phyloP scores from a whole-genome alignment of 2,113 vertebrate species.

The Euleptes europaea region DNA sequence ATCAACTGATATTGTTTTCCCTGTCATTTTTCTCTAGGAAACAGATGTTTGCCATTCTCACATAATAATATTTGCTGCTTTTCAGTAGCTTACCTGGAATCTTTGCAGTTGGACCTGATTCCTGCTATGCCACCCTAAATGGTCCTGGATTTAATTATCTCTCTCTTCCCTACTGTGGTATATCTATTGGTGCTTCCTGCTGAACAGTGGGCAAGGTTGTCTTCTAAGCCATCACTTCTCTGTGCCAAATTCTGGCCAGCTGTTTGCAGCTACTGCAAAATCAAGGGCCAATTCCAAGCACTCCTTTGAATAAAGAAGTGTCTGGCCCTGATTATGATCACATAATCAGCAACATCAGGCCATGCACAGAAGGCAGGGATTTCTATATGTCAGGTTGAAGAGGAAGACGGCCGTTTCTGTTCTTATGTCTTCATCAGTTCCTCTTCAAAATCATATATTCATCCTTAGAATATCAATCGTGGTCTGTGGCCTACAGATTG shows the following conservation, averaged over 20 bases:
- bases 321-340: too few relatives aligned
- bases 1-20: not conserved
- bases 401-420: too few relatives aligned
- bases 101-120: not conserved
- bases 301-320: too few relatives aligned
- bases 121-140: not conserved
- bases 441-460: too few relatives aligned
- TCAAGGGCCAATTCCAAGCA: not conserved
- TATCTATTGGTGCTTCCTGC: not conserved
- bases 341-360: too few relatives aligned
- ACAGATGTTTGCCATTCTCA: rapidly evolving
- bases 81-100: not conserved
- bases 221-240: not conserved
- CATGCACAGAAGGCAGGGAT: too few relatives aligned
- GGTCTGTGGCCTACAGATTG: too few relatives aligned
- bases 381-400: too few relatives aligned
- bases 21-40: not conserved
- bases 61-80: not conserved
- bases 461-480: too few relatives aligned
- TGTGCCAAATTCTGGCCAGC: not conserved
- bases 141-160: not conserved
- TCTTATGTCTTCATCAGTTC: too few relatives aligned
- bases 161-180: not conserved
- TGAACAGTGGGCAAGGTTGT: not conserved
- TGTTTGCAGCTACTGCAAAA: not conserved